Evolutionary conservation across 2,797 vertebrate species (phyloP).

Genomic region (Ibycter americanus): DNA sequence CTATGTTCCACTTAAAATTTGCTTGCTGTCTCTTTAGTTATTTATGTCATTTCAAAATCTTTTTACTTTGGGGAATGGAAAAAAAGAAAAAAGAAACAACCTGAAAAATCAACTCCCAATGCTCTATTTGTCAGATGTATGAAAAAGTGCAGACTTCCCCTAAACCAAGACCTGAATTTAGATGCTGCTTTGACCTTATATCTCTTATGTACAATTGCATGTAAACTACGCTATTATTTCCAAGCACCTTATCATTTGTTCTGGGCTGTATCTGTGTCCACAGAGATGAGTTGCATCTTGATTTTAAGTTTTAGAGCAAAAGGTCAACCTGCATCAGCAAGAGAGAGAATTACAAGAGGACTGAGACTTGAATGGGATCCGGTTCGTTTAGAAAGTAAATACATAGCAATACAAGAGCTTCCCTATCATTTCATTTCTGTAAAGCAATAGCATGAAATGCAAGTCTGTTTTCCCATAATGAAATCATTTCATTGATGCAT

Average conservation of each 20-base stretch:
- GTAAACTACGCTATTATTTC: slow-evolving; percentile 36
- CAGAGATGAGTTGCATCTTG: neutral
- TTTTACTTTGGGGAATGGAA: neutral
- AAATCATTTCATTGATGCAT: neutral
- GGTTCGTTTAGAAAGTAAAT: slow-evolving; percentile 21
- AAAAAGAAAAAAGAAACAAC: neutral
- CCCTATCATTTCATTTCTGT: slow-evolving; percentile 22
- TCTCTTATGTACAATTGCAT: neutral
- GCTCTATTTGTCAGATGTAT: neutral
- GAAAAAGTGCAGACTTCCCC: neutral
- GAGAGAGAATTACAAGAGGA: neutral
- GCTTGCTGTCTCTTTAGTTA: neutral
- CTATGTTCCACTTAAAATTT: neutral
- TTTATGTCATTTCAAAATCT: neutral
- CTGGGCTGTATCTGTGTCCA: neutral
- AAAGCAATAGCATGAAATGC: neutral
- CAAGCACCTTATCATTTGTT: neutral
- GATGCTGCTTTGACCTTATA: slow-evolving; percentile 30
- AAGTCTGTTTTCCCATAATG: neutral
- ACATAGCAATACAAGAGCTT: neutral
- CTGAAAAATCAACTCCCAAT: neutral
- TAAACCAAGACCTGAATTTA: neutral
- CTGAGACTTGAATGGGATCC: neutral
- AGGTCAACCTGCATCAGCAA: slow-evolving; percentile 22
- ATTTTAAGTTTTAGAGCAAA: slow-evolving; percentile 43